phyloP scores from a whole-genome alignment of 2,797 vertebrate species.

The Megalops cyprinoides region DNA sequence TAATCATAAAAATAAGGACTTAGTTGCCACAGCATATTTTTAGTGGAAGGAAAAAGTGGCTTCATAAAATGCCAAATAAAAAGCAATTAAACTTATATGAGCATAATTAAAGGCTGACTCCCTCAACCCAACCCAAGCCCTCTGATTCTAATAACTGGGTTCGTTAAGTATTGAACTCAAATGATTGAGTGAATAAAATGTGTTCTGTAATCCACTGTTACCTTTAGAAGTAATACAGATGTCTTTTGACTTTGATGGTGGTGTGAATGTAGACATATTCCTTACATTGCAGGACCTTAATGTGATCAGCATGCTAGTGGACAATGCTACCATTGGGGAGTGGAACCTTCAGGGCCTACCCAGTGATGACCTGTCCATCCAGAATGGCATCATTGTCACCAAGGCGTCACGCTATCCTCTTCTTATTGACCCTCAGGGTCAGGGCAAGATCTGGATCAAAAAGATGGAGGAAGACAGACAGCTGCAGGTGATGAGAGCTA shows the following conservation, averaged over 20 bases:
- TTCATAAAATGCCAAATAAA: background rate
- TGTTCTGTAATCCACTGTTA: no score
- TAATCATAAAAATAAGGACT: no score
- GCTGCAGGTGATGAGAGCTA: conserved; percentile 71
- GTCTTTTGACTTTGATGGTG: no score
- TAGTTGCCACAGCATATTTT: background rate
- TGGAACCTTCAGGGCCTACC: conserved; percentile 86
- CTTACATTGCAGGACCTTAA: conserved; percentile 77
- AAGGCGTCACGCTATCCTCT: conserved; percentile 82
- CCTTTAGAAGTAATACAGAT: no score
- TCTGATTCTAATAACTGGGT: background rate
- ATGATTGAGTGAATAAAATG: no score
- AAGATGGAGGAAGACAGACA: conserved; percentile 77
- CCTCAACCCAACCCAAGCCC: background rate
- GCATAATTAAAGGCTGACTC: background rate
- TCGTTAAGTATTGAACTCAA: no score
- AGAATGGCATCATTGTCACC: conserved; percentile 85
- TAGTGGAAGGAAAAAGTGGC: background rate
- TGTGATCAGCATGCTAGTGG: conserved; percentile 78
- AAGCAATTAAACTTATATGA: background rate
- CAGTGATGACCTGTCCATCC: conserved; percentile 82
- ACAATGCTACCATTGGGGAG: conserved; percentile 77
- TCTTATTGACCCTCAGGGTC: conserved; percentile 85
- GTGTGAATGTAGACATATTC: no score
- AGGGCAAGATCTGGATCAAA: conserved; percentile 86